Base-by-base conservation (phyloP, 2,888 invertebrate species). In the Agrochola litura region DNA sequence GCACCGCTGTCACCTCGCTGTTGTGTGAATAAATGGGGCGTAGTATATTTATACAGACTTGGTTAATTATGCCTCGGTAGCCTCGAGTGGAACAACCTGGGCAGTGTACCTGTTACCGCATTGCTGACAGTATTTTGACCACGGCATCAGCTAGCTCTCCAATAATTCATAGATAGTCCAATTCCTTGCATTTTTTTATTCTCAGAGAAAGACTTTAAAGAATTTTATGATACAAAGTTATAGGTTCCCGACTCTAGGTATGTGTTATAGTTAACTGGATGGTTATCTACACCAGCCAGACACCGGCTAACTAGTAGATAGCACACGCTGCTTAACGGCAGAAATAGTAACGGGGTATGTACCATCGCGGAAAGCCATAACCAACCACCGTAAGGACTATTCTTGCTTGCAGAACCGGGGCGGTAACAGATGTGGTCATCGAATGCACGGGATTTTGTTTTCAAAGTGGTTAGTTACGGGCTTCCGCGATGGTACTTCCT, bases 1-100 rank as follows among this genome's bases (percentile, higher is more conserved):
- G 93, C 0, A 92, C 86, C 0, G 87, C 89, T 6, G 83, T 83
- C 60, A 87, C 81, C 60, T 90, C 91, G 9, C 95, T 94, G 87
- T 22, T 52, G n/a, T n/a, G n/a, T n/a, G 8, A 22, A 52, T 52
- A 19, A 77, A 72, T 84, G 54, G 30, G 30, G 60, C 89, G 37
- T 82, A 30, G 2, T 30, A 30, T 30, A 58, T 37, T 41, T 25
- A 52, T 22, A 69, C 58, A 19, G 56, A 41, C n/a, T 37, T n/a
- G 16, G 25, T 30, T 30, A 19, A 9, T 2, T 58, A 14, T 25
- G 8, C 25, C 25, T 25, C 25, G 25, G 2, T 58, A 25, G 14
- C 8, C 6, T 25, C 12, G 14, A 25, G n/a, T 12, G 56, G 12
- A 56, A 12, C 12, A 25, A 2, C 0, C 25, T 58, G 56, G n/a